Evolutionary conservation across 2,797 vertebrate species (phyloP).

Genomic region (Prionace glauca): DNA sequence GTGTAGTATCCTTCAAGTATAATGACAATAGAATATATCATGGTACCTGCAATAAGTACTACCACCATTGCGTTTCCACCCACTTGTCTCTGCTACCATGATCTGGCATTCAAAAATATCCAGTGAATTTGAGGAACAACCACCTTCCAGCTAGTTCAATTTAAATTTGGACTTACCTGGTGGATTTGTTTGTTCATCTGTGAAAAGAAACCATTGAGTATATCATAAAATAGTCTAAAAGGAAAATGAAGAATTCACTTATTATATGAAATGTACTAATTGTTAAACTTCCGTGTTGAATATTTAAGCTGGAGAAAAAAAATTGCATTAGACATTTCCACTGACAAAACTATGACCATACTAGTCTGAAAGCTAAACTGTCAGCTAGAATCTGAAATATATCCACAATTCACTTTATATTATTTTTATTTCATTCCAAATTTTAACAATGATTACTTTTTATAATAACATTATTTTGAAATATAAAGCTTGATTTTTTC

Average conservation of each 20-base stretch:
- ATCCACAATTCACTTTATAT: neutral
- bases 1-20: too few species aligned
- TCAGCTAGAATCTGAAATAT: neutral
- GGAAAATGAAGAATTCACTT: neutral
- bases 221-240: slow-evolving; percentile 41
- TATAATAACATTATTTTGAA: neutral
- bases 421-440: neutral
- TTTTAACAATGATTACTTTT: neutral
- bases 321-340: neutral
- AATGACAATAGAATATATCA: too few species aligned
- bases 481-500: neutral
- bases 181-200: slow-evolving; percentile 67
- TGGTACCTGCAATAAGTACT: neutral
- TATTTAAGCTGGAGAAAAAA: neutral
- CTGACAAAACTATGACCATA: neutral
- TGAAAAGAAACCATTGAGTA: slow-evolving; percentile 35
- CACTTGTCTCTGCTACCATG: neutral
- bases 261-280: neutral
- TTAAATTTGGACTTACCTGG: slow-evolving; percentile 57
- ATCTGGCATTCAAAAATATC: neutral
- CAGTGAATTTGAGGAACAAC: neutral
- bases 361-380: neutral
- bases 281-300: neutral
- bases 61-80: neutral
- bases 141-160: neutral